Evolutionary conservation across 2,888 invertebrate species (phyloP).

Genomic region (Calliphora vomitoria): DNA sequence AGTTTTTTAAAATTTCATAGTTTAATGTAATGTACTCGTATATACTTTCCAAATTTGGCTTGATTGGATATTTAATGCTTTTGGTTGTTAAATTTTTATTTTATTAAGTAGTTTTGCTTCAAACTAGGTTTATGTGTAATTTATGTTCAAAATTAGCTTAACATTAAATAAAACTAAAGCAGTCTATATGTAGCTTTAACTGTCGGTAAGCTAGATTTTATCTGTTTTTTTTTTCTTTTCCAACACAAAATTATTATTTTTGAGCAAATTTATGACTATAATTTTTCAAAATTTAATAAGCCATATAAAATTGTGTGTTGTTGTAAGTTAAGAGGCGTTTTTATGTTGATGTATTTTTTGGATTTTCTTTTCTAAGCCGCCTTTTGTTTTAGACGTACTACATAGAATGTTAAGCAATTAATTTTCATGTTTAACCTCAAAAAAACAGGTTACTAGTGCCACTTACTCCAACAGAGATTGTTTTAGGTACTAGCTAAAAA

Average conservation of each 20-base stretch:
- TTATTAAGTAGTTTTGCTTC: no score
- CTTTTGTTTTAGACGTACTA: slow-evolving; percentile 25
- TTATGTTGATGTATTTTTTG: slow-evolving; percentile 12
- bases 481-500: background rate
- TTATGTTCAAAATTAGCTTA: no score
- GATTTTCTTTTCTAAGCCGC: slow-evolving; percentile 22
- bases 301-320: slow-evolving; percentile 8
- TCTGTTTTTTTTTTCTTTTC: background rate
- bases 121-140: no score
- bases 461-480: background rate
- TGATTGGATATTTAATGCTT: no score
- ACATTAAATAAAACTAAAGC: no score
- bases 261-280: background rate
- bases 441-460: slow-evolving; percentile 53
- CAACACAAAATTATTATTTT: background rate
- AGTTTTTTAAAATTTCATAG: no score
- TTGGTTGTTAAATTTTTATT: no score
- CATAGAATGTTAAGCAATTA: slow-evolving; percentile 53
- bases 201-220: background rate
- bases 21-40: no score
- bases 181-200: no score
- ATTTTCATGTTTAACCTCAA: slow-evolving; percentile 34
- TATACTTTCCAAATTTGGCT: no score
- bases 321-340: slow-evolving; percentile 24
- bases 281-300: slow-evolving; percentile 16